Evolutionary conservation across 2,888 invertebrate species (phyloP).

Genomic region (Tenthredo amoena): DNA sequence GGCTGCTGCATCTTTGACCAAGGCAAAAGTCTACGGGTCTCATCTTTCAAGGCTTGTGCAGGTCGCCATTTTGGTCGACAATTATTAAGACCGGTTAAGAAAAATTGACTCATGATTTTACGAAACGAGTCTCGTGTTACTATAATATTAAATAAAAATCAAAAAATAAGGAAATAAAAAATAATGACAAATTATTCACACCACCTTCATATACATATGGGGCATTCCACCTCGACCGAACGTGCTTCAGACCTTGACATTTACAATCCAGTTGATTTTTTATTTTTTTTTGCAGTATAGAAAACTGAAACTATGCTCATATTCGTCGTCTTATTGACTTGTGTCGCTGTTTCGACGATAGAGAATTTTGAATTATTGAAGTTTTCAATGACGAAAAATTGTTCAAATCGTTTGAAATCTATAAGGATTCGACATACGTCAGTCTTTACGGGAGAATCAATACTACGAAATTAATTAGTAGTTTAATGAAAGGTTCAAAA

Average conservation of each 20-base stretch:
- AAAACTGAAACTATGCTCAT: not conserved
- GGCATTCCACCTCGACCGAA: not conserved
- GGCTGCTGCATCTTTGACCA: not conserved
- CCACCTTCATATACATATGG: not conserved
- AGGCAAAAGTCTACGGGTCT: conserved; percentile 8
- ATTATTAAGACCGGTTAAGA: conserved; percentile 20
- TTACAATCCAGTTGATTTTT: not conserved
- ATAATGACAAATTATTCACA: not conserved
- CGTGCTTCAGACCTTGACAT: not conserved
- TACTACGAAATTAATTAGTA: no score
- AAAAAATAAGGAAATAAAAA: not conserved
- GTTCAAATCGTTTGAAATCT: no score
- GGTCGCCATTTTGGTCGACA: not conserved
- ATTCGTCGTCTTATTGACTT: not conserved
- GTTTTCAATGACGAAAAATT: no score
- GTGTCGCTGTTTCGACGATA: no score
- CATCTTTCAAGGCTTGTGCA: conserved; percentile 15
- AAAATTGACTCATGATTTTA: conserved; percentile 37
- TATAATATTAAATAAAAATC: not conserved
- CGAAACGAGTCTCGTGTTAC: conserved; percentile 32
- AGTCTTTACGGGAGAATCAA: no score
- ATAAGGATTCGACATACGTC: no score
- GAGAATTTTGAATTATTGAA: no score
- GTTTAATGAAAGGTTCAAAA: not conserved
- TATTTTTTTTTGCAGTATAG: not conserved